Percentiles rank a stretch among this genome's conserved stretches.
phyloP scores from a whole-genome alignment of 1,140 invertebrate species.

The Drosophila asahinai region DNA sequence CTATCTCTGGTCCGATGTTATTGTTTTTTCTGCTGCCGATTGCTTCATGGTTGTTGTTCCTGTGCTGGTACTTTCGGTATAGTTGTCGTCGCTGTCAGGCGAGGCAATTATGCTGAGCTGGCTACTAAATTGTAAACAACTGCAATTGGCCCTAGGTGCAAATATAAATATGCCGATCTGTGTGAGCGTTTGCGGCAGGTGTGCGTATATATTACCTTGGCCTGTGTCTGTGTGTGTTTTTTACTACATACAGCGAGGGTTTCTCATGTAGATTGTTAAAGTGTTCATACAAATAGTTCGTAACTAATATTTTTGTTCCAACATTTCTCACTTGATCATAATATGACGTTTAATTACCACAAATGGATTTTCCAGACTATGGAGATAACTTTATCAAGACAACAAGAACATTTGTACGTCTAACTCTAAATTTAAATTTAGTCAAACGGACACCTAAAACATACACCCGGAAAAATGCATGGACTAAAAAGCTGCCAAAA shows the following conservation, averaged over 20 bases:
- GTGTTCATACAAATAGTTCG: too few relatives aligned
- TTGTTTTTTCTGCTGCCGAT: conserved; percentile 33
- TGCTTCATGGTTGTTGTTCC: conserved; percentile 12
- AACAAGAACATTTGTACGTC: too few relatives aligned
- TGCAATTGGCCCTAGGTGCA: conserved; percentile 73
- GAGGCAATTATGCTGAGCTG: conserved; percentile 61
- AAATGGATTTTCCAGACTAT: too few relatives aligned
- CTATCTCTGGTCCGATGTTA: conserved; percentile 28
- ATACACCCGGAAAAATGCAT: too few relatives aligned
- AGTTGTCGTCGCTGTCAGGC: conserved; percentile 13
- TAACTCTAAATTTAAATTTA: too few relatives aligned
- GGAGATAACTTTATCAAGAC: too few relatives aligned
- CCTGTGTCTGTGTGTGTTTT: conserved; percentile 1
- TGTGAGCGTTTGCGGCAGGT: conserved; percentile 17
- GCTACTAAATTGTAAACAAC: conserved; percentile 77
- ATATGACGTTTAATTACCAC: too few relatives aligned
- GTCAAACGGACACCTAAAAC: too few relatives aligned
- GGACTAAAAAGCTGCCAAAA: too few relatives aligned
- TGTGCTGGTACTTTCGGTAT: conserved; percentile 7
- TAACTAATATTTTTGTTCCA: too few relatives aligned
- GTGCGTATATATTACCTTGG: conserved; percentile 20
- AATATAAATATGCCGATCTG: conserved; percentile 53
- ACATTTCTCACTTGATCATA: too few relatives aligned
- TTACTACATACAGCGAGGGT: conserved; percentile 8
- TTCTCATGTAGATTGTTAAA: neutral